A percentile compares a stretch with the other conserved stretches of the same genome.
These are phyloP conservation scores for Tetramorium bicarinatum DNA, from an alignment of 2,888 invertebrate genomes.

Conservation along the genomic window DNA sequence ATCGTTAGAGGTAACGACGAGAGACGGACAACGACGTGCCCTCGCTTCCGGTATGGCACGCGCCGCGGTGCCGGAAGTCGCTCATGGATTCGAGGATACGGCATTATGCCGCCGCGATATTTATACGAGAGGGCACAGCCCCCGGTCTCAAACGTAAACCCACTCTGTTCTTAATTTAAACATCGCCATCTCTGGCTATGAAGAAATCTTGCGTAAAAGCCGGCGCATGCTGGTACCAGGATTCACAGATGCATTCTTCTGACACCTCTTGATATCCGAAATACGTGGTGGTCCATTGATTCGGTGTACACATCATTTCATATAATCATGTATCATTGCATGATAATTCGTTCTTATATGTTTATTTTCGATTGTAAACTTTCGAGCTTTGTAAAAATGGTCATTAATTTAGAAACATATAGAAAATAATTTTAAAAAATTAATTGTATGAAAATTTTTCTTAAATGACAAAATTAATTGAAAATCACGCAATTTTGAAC, in stretches of 20 bases:
- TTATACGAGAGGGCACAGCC: slow-evolving; percentile 40
- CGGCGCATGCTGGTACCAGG: slow-evolving; percentile 36
- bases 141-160: slow-evolving; percentile 23
- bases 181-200: slow-evolving; percentile 31
- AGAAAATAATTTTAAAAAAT: background rate
- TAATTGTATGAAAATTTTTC: background rate
- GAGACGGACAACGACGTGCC: slow-evolving; percentile 59
- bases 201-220: slow-evolving; percentile 35
- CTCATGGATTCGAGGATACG: slow-evolving; percentile 55
- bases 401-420: background rate
- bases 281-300: background rate
- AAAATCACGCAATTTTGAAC: background rate
- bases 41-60: slow-evolving; percentile 81
- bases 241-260: slow-evolving; percentile 25
- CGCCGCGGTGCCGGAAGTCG: slow-evolving; percentile 77
- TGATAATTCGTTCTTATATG: background rate
- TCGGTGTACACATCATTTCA: background rate
- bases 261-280: background rate
- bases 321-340: background rate
- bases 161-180: slow-evolving; percentile 53
- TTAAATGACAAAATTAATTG: background rate
- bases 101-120: slow-evolving; percentile 37
- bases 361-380: background rate
- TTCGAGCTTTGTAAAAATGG: background rate
- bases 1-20: slow-evolving; percentile 75